A percentile compares a stretch with the other conserved stretches of the same genome.
These are phyloP conservation scores for Catalaphyllia jardinei DNA, from an alignment of 64 coral and sea anemone genomes.

Conservation along the genomic window DNA sequence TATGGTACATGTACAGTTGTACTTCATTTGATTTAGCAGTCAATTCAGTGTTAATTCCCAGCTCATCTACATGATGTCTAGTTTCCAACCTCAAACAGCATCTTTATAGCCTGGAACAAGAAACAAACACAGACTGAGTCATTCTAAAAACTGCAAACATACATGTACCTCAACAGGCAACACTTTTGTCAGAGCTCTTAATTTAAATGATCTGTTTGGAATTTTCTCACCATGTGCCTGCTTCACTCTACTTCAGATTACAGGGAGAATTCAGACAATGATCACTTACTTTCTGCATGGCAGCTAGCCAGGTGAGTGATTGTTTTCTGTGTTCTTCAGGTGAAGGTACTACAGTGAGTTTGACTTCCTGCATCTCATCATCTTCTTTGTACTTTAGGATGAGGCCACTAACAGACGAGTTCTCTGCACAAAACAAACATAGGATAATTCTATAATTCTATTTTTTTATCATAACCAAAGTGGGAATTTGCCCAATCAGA, in stretches of 20 bases:
- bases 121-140: neutral
- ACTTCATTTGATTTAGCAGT: too few relatives aligned
- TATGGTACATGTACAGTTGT: too few relatives aligned
- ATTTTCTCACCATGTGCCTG: too few relatives aligned
- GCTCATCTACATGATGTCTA: constrained; percentile 4
- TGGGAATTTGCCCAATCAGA: neutral
- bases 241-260: neutral
- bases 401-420: constrained; percentile 57
- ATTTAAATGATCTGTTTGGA: too few relatives aligned
- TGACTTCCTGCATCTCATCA: constrained; percentile 62
- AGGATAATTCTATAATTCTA: too few relatives aligned
- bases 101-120: constrained; percentile 78
- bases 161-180: neutral
- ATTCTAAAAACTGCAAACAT: neutral
- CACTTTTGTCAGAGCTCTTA: too few relatives aligned
- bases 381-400: constrained; percentile 87
- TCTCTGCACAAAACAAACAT: neutral
- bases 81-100: constrained; percentile 93
- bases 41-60: too few relatives aligned
- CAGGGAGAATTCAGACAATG: neutral
- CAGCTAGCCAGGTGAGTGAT: constrained; percentile 84
- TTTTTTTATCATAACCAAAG: too few relatives aligned
- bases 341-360: constrained; percentile 63
- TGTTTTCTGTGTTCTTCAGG: constrained; percentile 76
- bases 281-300: constrained; percentile 94